A percentile compares a stretch with the other conserved stretches of the same genome.
These are phyloP conservation scores for Ophion ellenae DNA, from an alignment of 2,888 invertebrate genomes.

Conservation along the genomic window DNA sequence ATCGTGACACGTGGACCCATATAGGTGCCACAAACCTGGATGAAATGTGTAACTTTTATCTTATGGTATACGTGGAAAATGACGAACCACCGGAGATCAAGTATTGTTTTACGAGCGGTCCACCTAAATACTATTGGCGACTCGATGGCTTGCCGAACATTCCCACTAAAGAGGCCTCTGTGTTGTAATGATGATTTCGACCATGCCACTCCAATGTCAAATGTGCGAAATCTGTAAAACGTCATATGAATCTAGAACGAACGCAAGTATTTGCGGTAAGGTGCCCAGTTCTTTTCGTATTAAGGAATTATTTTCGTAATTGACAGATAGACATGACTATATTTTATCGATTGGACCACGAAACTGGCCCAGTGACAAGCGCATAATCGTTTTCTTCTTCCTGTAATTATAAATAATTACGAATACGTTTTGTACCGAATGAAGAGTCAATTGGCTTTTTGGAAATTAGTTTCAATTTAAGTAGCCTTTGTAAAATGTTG, in stretches of 20 bases:
- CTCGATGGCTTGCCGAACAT: slow-evolving; percentile 89
- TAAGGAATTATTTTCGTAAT: neutral
- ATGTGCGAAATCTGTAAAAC: neutral
- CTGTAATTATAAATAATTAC: neutral
- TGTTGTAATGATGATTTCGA: slow-evolving; percentile 79
- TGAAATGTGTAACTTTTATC: slow-evolving; percentile 98
- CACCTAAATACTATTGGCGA: slow-evolving; percentile 94
- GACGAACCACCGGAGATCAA: slow-evolving; percentile 90
- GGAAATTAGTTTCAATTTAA: neutral
- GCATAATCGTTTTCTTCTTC: neutral
- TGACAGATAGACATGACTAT: neutral
- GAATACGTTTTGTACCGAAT: neutral
- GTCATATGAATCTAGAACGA: neutral
- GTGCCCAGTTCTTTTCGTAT: neutral
- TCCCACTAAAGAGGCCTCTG: slow-evolving; percentile 89
- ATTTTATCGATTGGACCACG: neutral
- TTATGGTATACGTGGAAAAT: slow-evolving; percentile 95
- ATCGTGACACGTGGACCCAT: slow-evolving; percentile 86
- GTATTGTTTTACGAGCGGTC: slow-evolving; percentile 93
- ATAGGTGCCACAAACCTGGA: slow-evolving; percentile 94
- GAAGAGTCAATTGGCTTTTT: neutral
- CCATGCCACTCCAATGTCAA: neutral
- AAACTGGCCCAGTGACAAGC: neutral
- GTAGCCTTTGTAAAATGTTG: neutral
- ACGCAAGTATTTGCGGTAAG: neutral